Percentiles rank a stretch among this genome's conserved stretches.
Evolutionary conservation across 2,113 vertebrate genomes (phyloP).

Genomic region (Recurvirostra avosetta): DNA sequence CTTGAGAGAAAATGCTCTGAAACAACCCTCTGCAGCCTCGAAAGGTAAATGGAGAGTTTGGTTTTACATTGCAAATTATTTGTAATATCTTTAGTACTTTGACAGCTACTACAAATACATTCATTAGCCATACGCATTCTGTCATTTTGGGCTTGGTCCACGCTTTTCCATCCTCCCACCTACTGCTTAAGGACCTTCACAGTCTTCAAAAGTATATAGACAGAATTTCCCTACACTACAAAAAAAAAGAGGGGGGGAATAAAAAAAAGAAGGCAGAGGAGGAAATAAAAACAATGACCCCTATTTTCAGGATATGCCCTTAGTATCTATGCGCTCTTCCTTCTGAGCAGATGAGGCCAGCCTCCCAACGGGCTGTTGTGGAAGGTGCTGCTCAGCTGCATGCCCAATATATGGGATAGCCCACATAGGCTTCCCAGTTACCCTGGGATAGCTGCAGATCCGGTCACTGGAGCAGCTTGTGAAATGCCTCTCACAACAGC

Average conservation of each 20-base stretch:
- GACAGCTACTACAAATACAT: neutral
- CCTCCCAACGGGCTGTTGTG: neutral
- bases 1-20: neutral
- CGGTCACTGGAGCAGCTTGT: neutral
- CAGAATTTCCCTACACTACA: neutral
- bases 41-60: neutral
- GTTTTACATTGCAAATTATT: neutral
- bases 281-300: neutral
- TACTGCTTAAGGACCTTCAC: neutral
- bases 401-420: fast-evolving
- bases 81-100: neutral
- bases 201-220: neutral
- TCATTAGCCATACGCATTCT: neutral
- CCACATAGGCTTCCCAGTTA: neutral
- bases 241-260: too few species aligned
- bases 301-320: neutral
- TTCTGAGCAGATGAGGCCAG: neutral
- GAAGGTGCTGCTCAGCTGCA: neutral
- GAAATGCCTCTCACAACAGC: neutral
- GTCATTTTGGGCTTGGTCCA: neutral
- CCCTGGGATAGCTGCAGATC: neutral
- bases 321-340: neutral
- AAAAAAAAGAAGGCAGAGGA: neutral
- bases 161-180: neutral
- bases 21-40: neutral